Conservation (phyloP, 2,888 invertebrate genomes). For the Ditula angustiorana region DNA sequence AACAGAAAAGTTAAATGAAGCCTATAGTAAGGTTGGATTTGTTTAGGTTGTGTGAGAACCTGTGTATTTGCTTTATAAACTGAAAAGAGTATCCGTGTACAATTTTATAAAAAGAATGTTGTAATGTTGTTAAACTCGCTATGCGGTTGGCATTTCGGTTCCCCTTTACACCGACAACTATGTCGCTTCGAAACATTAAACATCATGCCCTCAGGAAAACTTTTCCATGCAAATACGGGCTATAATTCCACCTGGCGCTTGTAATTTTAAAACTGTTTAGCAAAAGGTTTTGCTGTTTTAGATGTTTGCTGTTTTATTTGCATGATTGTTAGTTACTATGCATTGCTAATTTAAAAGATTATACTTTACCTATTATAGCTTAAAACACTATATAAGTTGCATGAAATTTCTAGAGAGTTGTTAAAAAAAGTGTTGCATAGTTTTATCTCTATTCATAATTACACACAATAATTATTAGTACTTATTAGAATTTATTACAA, state of each 20-base stretch:
- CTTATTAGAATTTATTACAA: no score
- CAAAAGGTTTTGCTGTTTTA: neutral
- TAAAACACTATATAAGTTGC: no score
- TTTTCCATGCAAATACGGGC: conserved; percentile 21
- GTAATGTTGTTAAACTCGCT: conserved; percentile 3
- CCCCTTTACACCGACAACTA: neutral
- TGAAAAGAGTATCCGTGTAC: neutral
- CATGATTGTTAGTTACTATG: neutral
- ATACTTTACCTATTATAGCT: no score
- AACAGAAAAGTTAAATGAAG: no score
- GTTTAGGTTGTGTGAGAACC: no score
- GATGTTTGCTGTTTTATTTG: conserved; percentile 2
- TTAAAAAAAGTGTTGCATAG: no score
- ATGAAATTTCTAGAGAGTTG: no score
- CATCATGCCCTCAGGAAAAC: conserved; percentile 8
- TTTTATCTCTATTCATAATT: no score
- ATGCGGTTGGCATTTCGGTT: conserved; percentile 4
- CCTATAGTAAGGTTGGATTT: no score
- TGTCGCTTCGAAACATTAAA: conserved; percentile 17
- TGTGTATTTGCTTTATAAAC: neutral
- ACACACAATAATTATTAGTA: no score
- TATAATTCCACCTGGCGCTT: conserved; percentile 12
- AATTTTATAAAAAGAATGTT: neutral
- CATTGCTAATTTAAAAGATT: no score
- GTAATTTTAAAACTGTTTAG: neutral